phyloP scores from a whole-genome alignment of 2,888 invertebrate genomes.

The Lydus trimaculatus region DNA sequence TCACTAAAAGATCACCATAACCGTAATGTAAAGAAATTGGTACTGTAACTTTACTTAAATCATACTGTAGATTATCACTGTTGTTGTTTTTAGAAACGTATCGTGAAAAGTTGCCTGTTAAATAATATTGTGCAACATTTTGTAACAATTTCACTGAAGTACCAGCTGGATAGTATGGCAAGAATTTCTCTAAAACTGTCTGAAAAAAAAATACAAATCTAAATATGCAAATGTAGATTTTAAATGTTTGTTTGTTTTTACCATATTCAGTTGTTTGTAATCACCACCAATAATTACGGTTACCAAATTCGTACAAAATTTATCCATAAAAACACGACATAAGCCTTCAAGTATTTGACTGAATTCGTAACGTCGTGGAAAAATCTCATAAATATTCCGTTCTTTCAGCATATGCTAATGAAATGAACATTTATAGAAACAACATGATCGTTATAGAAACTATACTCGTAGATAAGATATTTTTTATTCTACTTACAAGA shows the following conservation, averaged over 20 bases:
- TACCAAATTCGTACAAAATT: constrained; percentile 67
- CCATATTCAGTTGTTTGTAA: constrained; percentile 66
- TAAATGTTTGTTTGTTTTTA: constrained; percentile 43
- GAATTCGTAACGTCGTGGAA: constrained; percentile 51
- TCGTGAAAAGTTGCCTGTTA: constrained; percentile 43
- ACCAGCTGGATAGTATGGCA: constrained; percentile 61
- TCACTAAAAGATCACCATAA: constrained; percentile 64
- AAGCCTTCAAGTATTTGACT: constrained; percentile 50
- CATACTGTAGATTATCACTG: constrained; percentile 35
- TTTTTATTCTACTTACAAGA: not conserved
- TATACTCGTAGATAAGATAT: not conserved
- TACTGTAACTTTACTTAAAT: constrained; percentile 60
- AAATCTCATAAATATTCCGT: constrained; percentile 50
- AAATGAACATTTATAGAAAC: constrained; percentile 14
- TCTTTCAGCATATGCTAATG: constrained; percentile 45
- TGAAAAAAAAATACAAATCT: constrained; percentile 43
- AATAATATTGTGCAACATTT: constrained; percentile 58
- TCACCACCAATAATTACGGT: constrained; percentile 69
- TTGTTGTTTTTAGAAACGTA: constrained; percentile 43
- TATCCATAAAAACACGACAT: constrained; percentile 62
- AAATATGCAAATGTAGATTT: not conserved
- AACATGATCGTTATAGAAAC: no score
- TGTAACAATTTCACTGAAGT: constrained; percentile 61
- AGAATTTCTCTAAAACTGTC: constrained; percentile 49
- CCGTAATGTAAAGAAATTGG: constrained; percentile 64